Evolutionary conservation across 2,113 vertebrate species (phyloP).

Genomic region (Engraulis encrasicolus): DNA sequence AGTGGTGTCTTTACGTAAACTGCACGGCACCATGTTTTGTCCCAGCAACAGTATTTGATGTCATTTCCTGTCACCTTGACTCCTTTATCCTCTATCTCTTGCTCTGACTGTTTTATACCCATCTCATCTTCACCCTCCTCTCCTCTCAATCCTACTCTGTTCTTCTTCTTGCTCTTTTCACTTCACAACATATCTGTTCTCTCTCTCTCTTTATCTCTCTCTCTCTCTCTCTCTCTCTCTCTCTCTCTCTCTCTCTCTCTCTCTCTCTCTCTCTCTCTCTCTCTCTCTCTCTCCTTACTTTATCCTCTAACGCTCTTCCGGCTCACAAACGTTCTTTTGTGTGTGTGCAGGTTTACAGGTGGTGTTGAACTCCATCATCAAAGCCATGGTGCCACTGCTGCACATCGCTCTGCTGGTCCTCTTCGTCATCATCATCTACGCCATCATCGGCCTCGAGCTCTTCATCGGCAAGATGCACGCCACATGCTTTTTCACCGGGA

Average conservation of each 20-base stretch:
- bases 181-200: no score
- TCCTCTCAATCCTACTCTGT: no score
- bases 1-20: background rate
- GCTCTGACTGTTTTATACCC: no score
- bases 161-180: no score
- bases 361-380: slow-evolving; percentile 99
- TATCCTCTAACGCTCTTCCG: no score
- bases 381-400: slow-evolving; percentile 99
- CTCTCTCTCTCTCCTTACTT: no score
- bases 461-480: slow-evolving; percentile 99
- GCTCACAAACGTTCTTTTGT: no score
- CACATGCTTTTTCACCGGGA: slow-evolving; percentile 85
- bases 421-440: slow-evolving; percentile 99
- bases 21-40: background rate
- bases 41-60: background rate
- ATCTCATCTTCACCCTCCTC: no score
- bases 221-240: background rate
- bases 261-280: background rate
- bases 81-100: background rate
- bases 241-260: background rate
- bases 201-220: no score
- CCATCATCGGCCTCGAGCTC: slow-evolving; percentile 99
- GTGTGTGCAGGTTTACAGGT: slow-evolving; percentile 93
- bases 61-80: background rate
- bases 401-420: slow-evolving; percentile 99